Evolutionary conservation across 1,140 invertebrate genomes (phyloP).

Genomic region (Heterodera schachtii): DNA sequence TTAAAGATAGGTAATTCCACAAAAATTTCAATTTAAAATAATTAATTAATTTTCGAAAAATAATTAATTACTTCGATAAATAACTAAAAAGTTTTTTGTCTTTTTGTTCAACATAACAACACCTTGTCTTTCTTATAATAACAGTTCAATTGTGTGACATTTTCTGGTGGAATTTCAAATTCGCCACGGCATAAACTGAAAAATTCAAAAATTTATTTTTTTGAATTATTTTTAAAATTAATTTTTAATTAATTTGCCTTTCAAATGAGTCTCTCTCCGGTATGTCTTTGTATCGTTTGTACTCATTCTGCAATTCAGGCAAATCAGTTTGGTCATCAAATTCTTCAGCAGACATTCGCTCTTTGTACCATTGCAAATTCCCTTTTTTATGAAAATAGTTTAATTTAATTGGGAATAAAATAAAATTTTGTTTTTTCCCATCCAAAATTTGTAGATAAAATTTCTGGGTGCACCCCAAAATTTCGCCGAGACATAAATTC

Average conservation of each 20-base stretch:
- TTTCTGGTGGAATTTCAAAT: constrained; percentile 34
- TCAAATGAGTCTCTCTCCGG: constrained; percentile 74
- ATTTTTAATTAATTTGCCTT: constrained; percentile 28
- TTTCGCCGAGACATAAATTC: not conserved
- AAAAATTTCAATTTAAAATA: not conserved
- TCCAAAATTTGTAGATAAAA: too few species aligned
- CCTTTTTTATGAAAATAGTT: constrained; percentile 21
- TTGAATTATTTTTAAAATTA: not conserved
- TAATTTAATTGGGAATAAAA: not conserved
- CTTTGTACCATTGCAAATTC: constrained; percentile 65
- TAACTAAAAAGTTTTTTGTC: not conserved
- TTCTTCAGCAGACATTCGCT: constrained; percentile 60
- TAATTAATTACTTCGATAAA: not conserved
- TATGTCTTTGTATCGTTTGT: constrained; percentile 47
- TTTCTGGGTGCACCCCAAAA: constrained; percentile 2
- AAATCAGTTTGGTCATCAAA: constrained; percentile 35
- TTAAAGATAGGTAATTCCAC: not conserved
- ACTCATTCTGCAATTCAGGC: constrained; percentile 51
- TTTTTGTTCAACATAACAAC: not conserved
- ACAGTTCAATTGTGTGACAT: constrained; percentile 71
- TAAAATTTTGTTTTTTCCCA: not conserved
- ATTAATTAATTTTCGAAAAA: not conserved
- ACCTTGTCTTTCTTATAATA: constrained; percentile 73
- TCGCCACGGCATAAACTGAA: constrained; percentile 40
- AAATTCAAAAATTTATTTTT: not conserved